These are phyloP conservation scores for Zaprionus kolodkinae DNA, from an alignment of 1,140 invertebrate genomes.

Conservation along the genomic window DNA sequence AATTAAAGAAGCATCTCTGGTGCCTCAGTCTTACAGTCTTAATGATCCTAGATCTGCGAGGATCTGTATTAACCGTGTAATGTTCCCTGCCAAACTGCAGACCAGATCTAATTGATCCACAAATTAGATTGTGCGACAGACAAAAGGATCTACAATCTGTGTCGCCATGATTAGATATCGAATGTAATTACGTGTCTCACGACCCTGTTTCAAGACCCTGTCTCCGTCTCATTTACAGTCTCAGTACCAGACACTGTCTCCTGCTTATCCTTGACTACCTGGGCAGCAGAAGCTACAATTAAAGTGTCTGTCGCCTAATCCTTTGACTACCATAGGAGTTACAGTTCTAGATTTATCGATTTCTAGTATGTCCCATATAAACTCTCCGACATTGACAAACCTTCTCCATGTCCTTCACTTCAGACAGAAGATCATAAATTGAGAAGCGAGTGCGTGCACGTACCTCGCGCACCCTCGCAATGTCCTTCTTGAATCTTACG, in stretches of 20 bases:
- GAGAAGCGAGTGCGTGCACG: constrained; percentile 16
- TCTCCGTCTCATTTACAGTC: background rate
- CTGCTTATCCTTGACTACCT: constrained; percentile 30
- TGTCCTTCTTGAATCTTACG: too few relatives aligned
- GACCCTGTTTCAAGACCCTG: background rate
- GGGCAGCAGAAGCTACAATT: constrained; percentile 40
- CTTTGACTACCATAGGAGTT: constrained; percentile 25
- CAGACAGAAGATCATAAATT: constrained; percentile 50
- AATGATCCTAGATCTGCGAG: too few relatives aligned
- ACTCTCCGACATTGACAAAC: background rate
- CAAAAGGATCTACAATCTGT: background rate
- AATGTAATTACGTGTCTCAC: constrained; percentile 44
- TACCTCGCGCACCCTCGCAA: background rate
- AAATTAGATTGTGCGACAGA: constrained; percentile 34
- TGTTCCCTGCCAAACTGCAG: background rate
- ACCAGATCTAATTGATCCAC: constrained; percentile 20
- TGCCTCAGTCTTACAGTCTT: too few relatives aligned
- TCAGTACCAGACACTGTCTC: background rate
- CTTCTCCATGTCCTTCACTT: constrained; percentile 16
- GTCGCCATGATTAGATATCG: constrained; percentile 42
- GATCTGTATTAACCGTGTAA: background rate
- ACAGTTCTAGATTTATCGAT: background rate
- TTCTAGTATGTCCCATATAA: background rate
- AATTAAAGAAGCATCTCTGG: too few relatives aligned
- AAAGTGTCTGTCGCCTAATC: constrained; percentile 28